Conservation (phyloP, 1,140 invertebrate species). For the Drosophila mojavensis region DNA sequence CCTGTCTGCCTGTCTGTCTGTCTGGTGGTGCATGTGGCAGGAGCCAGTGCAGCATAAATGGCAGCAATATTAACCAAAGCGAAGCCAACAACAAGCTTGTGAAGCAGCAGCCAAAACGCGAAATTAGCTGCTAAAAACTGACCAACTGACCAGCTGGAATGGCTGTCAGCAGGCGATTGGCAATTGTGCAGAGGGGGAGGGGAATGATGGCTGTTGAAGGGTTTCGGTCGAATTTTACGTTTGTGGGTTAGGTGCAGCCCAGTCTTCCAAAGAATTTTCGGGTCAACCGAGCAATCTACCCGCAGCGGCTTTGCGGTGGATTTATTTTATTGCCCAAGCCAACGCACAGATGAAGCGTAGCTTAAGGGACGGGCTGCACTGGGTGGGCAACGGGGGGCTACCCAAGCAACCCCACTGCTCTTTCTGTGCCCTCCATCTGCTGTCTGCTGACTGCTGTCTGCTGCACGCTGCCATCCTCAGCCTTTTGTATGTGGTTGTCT, state of each 20-base stretch:
- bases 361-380: background rate
- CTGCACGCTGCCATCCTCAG: slow-evolving; percentile 30
- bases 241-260: background rate
- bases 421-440: background rate
- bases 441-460: slow-evolving; percentile 32
- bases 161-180: slow-evolving; percentile 35
- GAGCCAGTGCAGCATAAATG: slow-evolving; percentile 22
- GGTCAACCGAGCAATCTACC: slow-evolving; percentile 74
- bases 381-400: background rate
- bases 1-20: background rate
- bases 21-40: slow-evolving; percentile 35
- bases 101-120: slow-evolving; percentile 46
- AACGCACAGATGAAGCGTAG: slow-evolving; percentile 22
- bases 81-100: slow-evolving; percentile 15
- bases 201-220: background rate
- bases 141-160: slow-evolving; percentile 16
- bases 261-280: slow-evolving; percentile 37
- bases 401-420: background rate
- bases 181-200: background rate
- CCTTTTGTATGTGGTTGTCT: slow-evolving; percentile 60
- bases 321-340: slow-evolving; percentile 75
- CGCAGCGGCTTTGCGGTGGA: slow-evolving; percentile 78
- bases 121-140: slow-evolving; percentile 62
- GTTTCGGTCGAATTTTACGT: background rate
- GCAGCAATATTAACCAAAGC: slow-evolving; percentile 52